Conservation (phyloP, 2,797 vertebrate species). For the Mormyrops boulengeri region DNA sequence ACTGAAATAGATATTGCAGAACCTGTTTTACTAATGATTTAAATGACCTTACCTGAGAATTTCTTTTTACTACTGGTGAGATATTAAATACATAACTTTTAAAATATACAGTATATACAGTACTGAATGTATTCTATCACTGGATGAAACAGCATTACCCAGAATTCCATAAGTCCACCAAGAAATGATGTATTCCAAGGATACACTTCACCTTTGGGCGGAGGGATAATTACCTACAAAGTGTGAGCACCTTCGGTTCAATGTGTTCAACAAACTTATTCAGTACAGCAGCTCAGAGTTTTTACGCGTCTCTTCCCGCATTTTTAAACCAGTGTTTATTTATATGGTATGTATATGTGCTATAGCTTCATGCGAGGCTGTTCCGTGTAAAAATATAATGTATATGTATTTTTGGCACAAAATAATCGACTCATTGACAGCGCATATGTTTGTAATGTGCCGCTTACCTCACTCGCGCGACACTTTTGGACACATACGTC, state of each 20-base stretch:
- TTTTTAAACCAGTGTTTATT: not conserved
- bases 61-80: not conserved
- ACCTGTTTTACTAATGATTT: not conserved
- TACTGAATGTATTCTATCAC: not conserved
- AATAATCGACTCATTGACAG: not conserved
- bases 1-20: not conserved
- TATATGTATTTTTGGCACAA: not conserved
- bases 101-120: not conserved
- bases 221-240: not conserved
- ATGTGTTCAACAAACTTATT: not conserved
- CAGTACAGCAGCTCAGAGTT: not conserved
- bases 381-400: not conserved
- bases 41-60: not conserved
- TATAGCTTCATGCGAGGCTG: not conserved
- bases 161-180: not conserved
- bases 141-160: not conserved
- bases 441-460: not conserved
- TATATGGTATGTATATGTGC: not conserved
- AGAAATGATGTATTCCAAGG: not conserved
- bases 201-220: not conserved
- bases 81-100: not conserved
- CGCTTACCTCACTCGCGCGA: not conserved
- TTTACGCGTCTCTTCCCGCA: not conserved
- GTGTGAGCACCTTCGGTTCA: not conserved
- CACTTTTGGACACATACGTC: not conserved